Percentiles rank a stretch among this genome's conserved stretches.
These are phyloP conservation scores for Meda fulgida DNA, from an alignment of 2,797 vertebrate species.

Conservation along the genomic window DNA sequence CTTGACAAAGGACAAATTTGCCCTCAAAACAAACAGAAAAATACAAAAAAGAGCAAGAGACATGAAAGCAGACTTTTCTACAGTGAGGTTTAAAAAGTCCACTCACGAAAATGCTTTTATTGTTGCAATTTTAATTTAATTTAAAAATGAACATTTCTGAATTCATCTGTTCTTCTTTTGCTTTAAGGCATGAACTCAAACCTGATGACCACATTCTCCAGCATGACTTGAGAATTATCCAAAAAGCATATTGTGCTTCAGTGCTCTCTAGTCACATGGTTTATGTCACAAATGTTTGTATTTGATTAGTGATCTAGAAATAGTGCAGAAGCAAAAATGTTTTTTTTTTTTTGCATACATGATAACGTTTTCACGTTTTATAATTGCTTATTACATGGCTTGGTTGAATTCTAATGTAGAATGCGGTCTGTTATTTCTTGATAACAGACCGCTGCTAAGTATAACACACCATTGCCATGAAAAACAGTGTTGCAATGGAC, in stretches of 20 bases:
- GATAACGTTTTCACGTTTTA: background rate
- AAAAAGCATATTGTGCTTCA: background rate
- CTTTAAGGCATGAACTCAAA: background rate
- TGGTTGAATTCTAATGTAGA: too few relatives aligned
- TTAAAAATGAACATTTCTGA: background rate
- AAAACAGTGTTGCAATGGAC: too few relatives aligned
- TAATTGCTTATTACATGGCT: too few relatives aligned
- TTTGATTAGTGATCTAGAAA: slow-evolving; percentile 12
- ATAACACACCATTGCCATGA: too few relatives aligned
- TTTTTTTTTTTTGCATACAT: background rate
- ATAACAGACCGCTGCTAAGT: too few relatives aligned
- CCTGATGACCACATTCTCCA: background rate
- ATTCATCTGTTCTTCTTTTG: background rate
- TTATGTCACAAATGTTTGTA: background rate
- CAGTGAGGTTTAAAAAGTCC: background rate
- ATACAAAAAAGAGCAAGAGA: slow-evolving; percentile 2
- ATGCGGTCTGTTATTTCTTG: too few relatives aligned
- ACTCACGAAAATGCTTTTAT: background rate
- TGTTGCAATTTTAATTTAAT: background rate
- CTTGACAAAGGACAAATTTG: slow-evolving; percentile 59
- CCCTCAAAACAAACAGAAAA: slow-evolving; percentile 42
- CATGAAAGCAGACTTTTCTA: slow-evolving; percentile 7
- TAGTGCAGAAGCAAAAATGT: background rate
- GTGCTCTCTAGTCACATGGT: background rate
- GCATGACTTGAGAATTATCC: slow-evolving; percentile 13